phyloP scores from a whole-genome alignment of 2,888 invertebrate genomes.

The Amblyteles armatorius region DNA sequence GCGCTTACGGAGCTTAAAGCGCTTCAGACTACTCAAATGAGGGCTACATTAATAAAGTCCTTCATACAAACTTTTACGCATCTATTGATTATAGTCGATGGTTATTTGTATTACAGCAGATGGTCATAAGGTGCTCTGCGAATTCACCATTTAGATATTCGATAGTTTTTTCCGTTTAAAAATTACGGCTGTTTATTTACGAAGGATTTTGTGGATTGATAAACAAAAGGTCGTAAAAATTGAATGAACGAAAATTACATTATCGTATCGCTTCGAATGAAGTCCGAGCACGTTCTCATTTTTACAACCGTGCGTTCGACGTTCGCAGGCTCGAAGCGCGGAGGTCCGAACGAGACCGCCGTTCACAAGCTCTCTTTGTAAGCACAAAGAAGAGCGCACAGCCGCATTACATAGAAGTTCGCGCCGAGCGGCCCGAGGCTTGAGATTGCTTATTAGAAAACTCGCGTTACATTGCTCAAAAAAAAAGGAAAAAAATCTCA shows the following conservation, averaged over 20 bases:
- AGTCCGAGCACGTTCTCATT: background rate
- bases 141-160: no score
- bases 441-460: conserved; percentile 78
- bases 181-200: no score
- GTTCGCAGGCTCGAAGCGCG: background rate
- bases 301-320: background rate
- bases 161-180: no score
- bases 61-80: no score
- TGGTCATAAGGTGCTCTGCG: no score
- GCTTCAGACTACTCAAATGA: no score
- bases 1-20: no score
- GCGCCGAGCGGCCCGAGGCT: conserved; percentile 53
- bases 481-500: conserved; percentile 73
- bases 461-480: conserved; percentile 70
- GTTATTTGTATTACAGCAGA: no score
- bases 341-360: conserved; percentile 19
- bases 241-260: background rate
- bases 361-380: conserved; percentile 11
- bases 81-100: no score
- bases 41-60: no score
- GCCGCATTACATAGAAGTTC: conserved; percentile 29
- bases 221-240: no score
- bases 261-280: background rate
- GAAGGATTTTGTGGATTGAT: no score
- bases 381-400: conserved; percentile 17